A percentile compares a stretch with the other conserved stretches of the same genome.
phyloP scores from a whole-genome alignment of 1,140 invertebrate genomes.

The Aporrectodea caliginosa region DNA sequence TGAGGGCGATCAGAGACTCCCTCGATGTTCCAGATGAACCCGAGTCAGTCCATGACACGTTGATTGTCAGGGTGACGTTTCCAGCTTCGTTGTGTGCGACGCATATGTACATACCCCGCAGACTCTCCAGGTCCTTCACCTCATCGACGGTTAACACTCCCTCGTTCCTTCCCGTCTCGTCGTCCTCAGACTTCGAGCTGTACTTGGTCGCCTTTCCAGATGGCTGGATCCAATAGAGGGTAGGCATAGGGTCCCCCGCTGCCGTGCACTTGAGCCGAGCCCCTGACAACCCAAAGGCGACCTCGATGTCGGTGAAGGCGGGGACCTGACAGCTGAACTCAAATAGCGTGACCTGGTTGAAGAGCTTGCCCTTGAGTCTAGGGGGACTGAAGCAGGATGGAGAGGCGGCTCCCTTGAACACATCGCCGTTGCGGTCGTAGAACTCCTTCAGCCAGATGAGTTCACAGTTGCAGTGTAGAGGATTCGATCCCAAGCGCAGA shows the following conservation, averaged over 20 bases:
- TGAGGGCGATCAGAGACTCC: neutral
- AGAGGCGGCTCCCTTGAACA: conserved; percentile 43
- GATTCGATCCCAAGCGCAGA: conserved; percentile 48
- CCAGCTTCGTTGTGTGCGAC: conserved; percentile 50
- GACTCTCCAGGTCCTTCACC: neutral
- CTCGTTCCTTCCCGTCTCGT: neutral
- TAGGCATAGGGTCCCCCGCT: conserved; percentile 48
- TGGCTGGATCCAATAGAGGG: conserved; percentile 49
- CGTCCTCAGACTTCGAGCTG: neutral
- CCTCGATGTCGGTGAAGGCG: conserved; percentile 9
- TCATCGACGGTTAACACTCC: neutral
- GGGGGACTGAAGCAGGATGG: conserved; percentile 45
- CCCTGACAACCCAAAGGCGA: neutral
- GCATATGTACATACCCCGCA: conserved; percentile 41
- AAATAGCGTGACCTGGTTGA: conserved; percentile 40
- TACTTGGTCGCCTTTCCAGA: conserved; percentile 41
- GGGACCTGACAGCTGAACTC: conserved; percentile 44
- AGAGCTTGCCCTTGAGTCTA: conserved; percentile 39
- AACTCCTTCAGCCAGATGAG: conserved; percentile 48
- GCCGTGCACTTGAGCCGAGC: conserved; percentile 46
- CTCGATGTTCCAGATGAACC: neutral
- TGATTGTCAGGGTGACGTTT: conserved; percentile 50
- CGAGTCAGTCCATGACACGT: conserved; percentile 45
- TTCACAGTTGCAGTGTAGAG: conserved; percentile 53
- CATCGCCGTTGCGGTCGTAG: conserved; percentile 37